Base-by-base conservation (phyloP, 2,888 invertebrate species). In the Yponomeuta cagnagella region DNA sequence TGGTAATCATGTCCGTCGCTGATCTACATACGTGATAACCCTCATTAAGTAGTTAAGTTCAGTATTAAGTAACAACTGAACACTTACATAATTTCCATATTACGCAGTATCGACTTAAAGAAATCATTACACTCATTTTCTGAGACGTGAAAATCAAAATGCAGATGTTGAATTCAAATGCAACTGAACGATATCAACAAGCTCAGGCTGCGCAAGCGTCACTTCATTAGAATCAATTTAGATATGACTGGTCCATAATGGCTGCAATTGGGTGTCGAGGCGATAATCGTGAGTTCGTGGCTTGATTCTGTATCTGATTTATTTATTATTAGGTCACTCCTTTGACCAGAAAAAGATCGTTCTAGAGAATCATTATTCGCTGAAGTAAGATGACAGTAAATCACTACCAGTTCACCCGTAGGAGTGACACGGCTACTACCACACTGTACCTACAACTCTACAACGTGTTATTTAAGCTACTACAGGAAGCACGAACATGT, bases 401-500 rank as follows among this genome's bases (percentile, higher is more conserved):
- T 58, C 52, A 58, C 12, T 58, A 58, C 52, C 3, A 58, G 52
- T 15, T 15, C 15, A 58, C 12, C 52, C 15, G 15, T 3, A 58
- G 52, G 52, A 52, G 15, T 12, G 52, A 15, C 52, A 58, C 12
- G 15, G 52, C 52, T 12, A 15, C 3, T 12, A 12, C 12, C 15
- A 58, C 15, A 15, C 52, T 58, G 12, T 58, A 15, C 9, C 43
- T 43, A 43, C 15, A 58, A 58, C 52, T 15, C 12, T 58, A 58
- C 52, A 12, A 43, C 6, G 43, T 15, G 52, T 12, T 58, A 2
- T 15, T 58, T 58, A 58, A 58, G 52, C 52, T 31, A 31, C 52
- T 52, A 85, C 83, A 86, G 88, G 85, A 88, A 86, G 83, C 89
- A 88, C 89, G 89, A 90, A 89, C 90, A 85, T 88, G 87, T 90